Evolutionary conservation across 2,888 invertebrate species (phyloP), one percentile per base, ranked within the genome.

Genomic region (Drosophila tripunctata): DNA sequence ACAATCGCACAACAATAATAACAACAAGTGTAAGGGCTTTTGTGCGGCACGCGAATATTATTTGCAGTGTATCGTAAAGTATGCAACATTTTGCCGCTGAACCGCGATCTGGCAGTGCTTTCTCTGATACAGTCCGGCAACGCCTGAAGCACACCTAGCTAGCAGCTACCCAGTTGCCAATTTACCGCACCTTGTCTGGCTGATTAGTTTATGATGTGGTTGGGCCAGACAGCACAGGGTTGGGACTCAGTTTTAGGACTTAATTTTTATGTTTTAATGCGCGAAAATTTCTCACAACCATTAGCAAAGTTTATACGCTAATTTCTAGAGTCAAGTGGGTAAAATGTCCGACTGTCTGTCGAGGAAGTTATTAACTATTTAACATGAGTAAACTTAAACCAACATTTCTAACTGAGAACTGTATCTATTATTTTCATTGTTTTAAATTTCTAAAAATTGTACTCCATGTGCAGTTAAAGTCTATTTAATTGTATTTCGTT

Each of bases 151-250:
- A 17, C 14, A 5, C 14, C 58, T 44, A 54, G 47, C 56, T 22
- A n/a, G n/a, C 27, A 8, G 27, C 27, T 27, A 10, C 22, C 38
- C 21, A 30, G 55, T 43, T 47, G 19, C 15, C 17, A 33, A 24
- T 35, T 50, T 40, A 55, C 56, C 51, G 56, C 85, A 69, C 81
- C 85, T 81, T 68, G 55, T 75, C 64, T 65, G 51, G 15, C 64
- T 83, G 83, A 83, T 81, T 71, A 82, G 86, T 71, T 85, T 75
- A 82, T 63, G 85, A 84, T 80, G 70, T 65, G 87, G 74, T 67
- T 54, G 48, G 51, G 38, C 14, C 54, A 58, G 50, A 55, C 64
- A 51, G 10, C 43, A 17, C 17, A 43, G 24, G 33, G 36, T 12
- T 12, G 8, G 40, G 21, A 3, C 22, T 31, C 14, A 6, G 10